A percentile compares a stretch with the other conserved stretches of the same genome.
These are phyloP conservation scores for Lycodopsis pacificus DNA, from an alignment of 2,797 vertebrate species.

Conservation along the genomic window DNA sequence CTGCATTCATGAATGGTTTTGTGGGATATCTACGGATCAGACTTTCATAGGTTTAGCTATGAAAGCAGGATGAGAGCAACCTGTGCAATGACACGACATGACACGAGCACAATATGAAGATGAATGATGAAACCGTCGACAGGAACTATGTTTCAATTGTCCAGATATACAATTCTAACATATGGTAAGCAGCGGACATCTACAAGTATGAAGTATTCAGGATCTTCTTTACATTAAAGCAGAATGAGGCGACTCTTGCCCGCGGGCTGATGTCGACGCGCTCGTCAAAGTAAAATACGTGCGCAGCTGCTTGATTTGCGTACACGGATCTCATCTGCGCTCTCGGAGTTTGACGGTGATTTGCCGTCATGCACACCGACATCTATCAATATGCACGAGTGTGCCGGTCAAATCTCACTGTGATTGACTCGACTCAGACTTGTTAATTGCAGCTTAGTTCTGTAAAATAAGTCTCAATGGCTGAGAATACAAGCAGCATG, in stretches of 20 bases:
- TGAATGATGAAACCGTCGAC: background rate
- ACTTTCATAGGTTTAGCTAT: too few species aligned
- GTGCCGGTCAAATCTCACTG: background rate
- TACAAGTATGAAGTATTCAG: background rate
- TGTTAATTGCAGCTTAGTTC: background rate
- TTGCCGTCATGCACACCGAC: too few species aligned
- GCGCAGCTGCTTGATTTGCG: too few species aligned
- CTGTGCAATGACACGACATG: background rate
- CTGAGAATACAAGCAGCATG: background rate
- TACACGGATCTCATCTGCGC: too few species aligned
- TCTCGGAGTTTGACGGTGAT: too few species aligned
- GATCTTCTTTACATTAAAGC: conserved; percentile 2
- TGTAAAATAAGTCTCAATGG: background rate
- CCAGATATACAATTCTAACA: background rate
- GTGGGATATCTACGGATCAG: too few species aligned
- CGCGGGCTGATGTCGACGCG: too few species aligned
- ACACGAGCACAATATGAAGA: background rate
- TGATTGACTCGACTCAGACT: background rate
- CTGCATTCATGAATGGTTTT: too few species aligned
- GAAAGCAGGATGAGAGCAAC: too few species aligned
- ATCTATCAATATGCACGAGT: background rate
- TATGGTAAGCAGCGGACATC: background rate
- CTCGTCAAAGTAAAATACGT: too few species aligned
- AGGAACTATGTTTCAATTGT: background rate
- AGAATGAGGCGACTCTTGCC: background rate